phyloP scores from a whole-genome alignment of 1,140 invertebrate genomes.

The Thrips palmi region DNA sequence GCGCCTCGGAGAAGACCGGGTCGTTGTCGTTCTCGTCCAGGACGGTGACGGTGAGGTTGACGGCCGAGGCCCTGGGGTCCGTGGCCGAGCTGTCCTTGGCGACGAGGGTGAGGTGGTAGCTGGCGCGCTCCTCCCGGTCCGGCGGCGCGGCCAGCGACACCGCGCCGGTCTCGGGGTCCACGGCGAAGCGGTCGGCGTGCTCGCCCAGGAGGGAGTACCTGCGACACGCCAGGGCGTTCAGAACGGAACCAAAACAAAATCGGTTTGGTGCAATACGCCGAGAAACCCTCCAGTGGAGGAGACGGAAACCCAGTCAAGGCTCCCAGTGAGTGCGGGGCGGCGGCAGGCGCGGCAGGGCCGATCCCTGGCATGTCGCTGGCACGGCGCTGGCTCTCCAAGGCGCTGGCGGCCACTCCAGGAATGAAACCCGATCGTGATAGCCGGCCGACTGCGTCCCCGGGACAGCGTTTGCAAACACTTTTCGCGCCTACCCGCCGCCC shows the following conservation, averaged over 20 bases:
- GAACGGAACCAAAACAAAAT: neutral
- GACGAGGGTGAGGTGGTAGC: conserved; percentile 64
- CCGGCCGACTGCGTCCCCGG: too few relatives aligned
- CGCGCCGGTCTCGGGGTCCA: conserved; percentile 52
- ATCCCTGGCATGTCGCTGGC: too few relatives aligned
- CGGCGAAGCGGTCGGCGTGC: conserved; percentile 51
- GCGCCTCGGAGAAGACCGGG: conserved; percentile 50
- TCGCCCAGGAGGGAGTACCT: conserved; percentile 65
- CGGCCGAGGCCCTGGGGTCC: conserved; percentile 52
- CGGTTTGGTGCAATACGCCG: neutral
- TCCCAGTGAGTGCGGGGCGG: too few relatives aligned
- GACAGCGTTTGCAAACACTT: too few relatives aligned
- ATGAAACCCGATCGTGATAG: too few relatives aligned
- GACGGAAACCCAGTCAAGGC: too few relatives aligned
- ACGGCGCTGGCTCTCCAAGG: too few relatives aligned
- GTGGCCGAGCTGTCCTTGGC: conserved; percentile 74
- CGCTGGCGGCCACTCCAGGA: too few relatives aligned
- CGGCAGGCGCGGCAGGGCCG: too few relatives aligned
- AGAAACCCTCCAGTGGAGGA: too few relatives aligned
- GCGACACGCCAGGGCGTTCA: conserved; percentile 11
- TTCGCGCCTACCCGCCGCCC: too few relatives aligned
- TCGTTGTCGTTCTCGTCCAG: conserved; percentile 76
- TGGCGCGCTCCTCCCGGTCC: conserved; percentile 57
- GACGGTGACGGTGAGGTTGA: conserved; percentile 62
- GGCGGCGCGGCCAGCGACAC: conserved; percentile 49